Evolutionary conservation across 1,140 invertebrate genomes (phyloP).

Genomic region (Popillia japonica): DNA sequence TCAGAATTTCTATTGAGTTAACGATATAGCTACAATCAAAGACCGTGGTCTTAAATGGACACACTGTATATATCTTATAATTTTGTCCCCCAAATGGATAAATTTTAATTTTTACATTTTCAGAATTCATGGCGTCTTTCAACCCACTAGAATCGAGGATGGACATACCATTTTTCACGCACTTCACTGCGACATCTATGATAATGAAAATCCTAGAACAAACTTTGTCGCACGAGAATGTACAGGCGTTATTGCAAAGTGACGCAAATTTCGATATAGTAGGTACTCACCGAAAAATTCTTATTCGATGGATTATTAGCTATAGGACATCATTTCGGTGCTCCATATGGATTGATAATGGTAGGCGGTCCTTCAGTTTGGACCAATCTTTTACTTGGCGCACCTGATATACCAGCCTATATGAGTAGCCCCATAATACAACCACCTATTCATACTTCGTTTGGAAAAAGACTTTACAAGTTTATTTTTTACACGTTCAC

Average conservation of each 20-base stretch:
- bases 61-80: too few relatives aligned
- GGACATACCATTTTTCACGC: too few relatives aligned
- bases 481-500: slow-evolving; percentile 44
- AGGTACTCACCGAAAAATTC: slow-evolving; percentile 60
- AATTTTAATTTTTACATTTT: too few relatives aligned
- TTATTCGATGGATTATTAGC: slow-evolving; percentile 60
- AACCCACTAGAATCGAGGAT: too few relatives aligned
- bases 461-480: slow-evolving; percentile 60
- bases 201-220: background rate
- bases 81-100: too few relatives aligned
- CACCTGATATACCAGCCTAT: slow-evolving; percentile 58
- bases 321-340: slow-evolving; percentile 58
- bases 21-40: too few relatives aligned
- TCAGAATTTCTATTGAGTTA: too few relatives aligned
- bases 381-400: slow-evolving; percentile 53
- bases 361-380: slow-evolving; percentile 50
- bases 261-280: slow-evolving; percentile 61
- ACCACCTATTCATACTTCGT: slow-evolving; percentile 51
- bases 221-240: too few relatives aligned
- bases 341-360: slow-evolving; percentile 57
- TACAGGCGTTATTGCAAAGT: slow-evolving; percentile 37
- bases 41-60: too few relatives aligned
- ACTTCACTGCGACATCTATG: slow-evolving; percentile 54
- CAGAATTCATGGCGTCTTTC: too few relatives aligned
- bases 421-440: background rate